phyloP scores from a whole-genome alignment of 1,140 invertebrate genomes.

The Paracyclopina nana region DNA sequence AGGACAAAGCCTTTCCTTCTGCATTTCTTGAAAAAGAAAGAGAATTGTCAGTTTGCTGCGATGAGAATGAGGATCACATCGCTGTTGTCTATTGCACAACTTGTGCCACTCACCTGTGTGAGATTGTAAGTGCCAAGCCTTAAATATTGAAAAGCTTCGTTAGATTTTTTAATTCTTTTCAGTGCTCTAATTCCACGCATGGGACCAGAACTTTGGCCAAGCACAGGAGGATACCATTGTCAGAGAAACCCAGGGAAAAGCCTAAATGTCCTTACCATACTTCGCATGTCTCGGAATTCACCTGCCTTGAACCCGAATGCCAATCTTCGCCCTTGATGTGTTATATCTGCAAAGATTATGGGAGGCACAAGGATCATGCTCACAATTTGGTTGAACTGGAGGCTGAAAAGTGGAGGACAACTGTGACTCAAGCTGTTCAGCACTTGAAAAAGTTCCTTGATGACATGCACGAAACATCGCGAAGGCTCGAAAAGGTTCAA shows the following conservation, averaged over 20 bases:
- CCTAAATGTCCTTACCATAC: constrained; percentile 37
- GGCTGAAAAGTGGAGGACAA: constrained; percentile 30
- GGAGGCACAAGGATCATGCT: constrained; percentile 35
- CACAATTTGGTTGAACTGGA: constrained; percentile 36
- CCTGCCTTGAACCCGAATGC: constrained; percentile 37
- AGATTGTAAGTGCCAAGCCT: too few relatives aligned
- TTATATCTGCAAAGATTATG: constrained; percentile 40
- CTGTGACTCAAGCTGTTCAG: constrained; percentile 27
- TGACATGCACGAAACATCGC: constrained; percentile 35
- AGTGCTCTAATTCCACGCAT: constrained; percentile 35
- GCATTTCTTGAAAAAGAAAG: constrained; percentile 30
- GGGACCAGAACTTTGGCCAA: constrained; percentile 34
- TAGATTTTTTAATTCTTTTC: too few relatives aligned
- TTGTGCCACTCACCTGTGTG: constrained; percentile 36
- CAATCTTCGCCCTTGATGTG: constrained; percentile 33
- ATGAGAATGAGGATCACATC: constrained; percentile 37
- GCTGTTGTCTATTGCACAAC: constrained; percentile 39
- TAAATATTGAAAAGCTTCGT: too few relatives aligned
- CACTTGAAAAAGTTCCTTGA: constrained; percentile 37
- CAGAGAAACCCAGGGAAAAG: constrained; percentile 38
- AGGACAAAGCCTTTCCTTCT: constrained; percentile 24
- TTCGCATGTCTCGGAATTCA: constrained; percentile 38
- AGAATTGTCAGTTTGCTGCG: constrained; percentile 33
- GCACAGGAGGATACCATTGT: constrained; percentile 37
- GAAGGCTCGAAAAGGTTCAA: constrained; percentile 29